These are phyloP conservation scores for Pristionchus mayeri DNA, from an alignment of 2,888 invertebrate genomes.

Conservation along the genomic window DNA sequence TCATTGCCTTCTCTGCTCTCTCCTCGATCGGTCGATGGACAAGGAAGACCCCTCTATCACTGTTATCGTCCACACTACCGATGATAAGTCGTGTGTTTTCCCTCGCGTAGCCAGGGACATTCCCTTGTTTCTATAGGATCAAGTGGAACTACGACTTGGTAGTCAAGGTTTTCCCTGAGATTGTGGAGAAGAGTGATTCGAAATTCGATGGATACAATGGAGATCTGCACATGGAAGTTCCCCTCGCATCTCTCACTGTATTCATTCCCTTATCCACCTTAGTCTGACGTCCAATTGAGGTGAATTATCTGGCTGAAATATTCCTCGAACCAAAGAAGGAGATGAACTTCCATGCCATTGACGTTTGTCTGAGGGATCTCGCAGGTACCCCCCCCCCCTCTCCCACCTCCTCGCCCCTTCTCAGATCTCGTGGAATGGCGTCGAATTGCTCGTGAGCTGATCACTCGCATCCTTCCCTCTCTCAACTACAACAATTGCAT, in stretches of 20 bases:
- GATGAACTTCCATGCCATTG: conserved; percentile 30
- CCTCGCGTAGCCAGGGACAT: not conserved
- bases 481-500: conserved; percentile 19
- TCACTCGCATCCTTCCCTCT: not conserved
- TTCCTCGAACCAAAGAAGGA: conserved; percentile 1
- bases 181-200: not conserved
- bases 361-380: conserved; percentile 31
- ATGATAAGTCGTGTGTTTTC: conserved; percentile 1
- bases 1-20: not conserved
- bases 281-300: not conserved
- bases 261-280: too few relatives aligned
- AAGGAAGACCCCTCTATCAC: conserved; percentile 8
- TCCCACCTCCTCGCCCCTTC: not conserved
- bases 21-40: conserved; percentile 12
- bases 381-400: not conserved
- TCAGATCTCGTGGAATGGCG: conserved; percentile 5
- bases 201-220: conserved; percentile 47
- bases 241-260: conserved; percentile 1
- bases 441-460: conserved; percentile 4
- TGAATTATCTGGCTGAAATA: conserved; percentile 10
- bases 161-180: conserved; percentile 9
- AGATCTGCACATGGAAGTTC: not conserved
- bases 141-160: conserved; percentile 24
- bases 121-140: not conserved
- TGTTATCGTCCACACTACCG: not conserved